Base-by-base conservation (phyloP, 1,140 invertebrate species). In the Anastrepha ludens region DNA sequence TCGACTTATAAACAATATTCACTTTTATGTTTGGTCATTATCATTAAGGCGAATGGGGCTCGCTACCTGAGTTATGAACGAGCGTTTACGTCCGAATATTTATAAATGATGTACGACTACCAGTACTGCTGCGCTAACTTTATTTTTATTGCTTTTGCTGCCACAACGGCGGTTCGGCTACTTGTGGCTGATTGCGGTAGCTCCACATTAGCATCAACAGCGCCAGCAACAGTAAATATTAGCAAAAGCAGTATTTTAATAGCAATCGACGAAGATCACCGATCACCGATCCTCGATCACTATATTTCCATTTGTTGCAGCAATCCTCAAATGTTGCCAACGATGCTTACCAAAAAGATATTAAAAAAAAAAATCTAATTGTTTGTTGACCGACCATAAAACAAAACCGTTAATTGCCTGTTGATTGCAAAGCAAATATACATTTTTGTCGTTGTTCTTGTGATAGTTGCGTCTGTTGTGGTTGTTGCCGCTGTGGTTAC, bases 351-450 rank as follows among this genome's bases (percentile, higher is more conserved):
- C 44, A 81, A 81, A 29, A 55, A 55, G n/a, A 55, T 47, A 74
- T 3, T 55, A 55, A 6, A 74, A 81, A 6, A 74, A 81, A 81
- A 50, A 50, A 3, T 81, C 20, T 20, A n/a, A 50, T 20, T 55
- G 44, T 50, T 81, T 81, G 44, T 20, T 81, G 74, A 50, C 55
- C 74, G 74, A 50, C 55, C 74, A 81, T 81, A 81, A 78, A 81
- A 81, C n/a, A 20, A 15, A 58, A 81, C 47, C 47, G 74, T 81
- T 81, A 81, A 81, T 81, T 81, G n/a, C 74, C 20, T 81, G 7
- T 81, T 55, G 74, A 81, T 81, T 81, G 17, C 47, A 50, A 81
- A 0, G 7, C 74, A 78, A 6, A 74, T n/a, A 7, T 74, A 1
- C 29, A 29, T 62, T 17, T 62, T 15, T 62, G 1, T 62, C 15